These are phyloP conservation scores for Torymus tubicola DNA, from an alignment of 2,888 invertebrate species.

Conservation along the genomic window DNA sequence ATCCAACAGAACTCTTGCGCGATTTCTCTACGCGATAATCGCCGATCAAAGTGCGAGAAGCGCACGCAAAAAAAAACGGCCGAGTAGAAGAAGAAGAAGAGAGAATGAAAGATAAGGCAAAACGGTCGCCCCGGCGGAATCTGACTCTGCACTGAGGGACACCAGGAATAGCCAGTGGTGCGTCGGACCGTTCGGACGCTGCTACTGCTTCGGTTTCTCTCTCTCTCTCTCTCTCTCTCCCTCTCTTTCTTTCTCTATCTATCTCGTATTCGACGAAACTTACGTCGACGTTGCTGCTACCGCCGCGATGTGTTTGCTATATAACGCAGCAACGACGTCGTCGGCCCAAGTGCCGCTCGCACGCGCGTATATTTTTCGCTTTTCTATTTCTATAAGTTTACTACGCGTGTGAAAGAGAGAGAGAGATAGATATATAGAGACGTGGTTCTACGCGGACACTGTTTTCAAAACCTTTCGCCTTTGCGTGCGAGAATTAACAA, in stretches of 20 bases:
- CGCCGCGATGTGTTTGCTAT: not conserved
- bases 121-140: conserved; percentile 42
- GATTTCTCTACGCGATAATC: too few species aligned
- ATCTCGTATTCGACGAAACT: conserved; percentile 40
- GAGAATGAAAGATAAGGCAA: conserved; percentile 8
- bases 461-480: too few species aligned
- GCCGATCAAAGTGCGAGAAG: not conserved
- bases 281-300: not conserved
- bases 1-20: too few species aligned
- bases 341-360: too few species aligned
- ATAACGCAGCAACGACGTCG: too few species aligned
- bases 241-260: conserved; percentile 25
- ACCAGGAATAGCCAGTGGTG: conserved; percentile 55
- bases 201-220: conserved; percentile 1
- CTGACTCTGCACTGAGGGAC: conserved; percentile 42
- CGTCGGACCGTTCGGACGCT: conserved; percentile 31
- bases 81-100: not conserved
- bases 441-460: too few species aligned
- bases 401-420: too few species aligned
- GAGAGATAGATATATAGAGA: too few species aligned
- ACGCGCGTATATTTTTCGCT: too few species aligned
- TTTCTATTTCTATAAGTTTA: too few species aligned
- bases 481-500: too few species aligned
- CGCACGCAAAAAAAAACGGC: not conserved
- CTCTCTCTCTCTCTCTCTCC: not conserved